Base-by-base conservation (phyloP, 2,797 vertebrate species). In the Anguilla anguilla region DNA sequence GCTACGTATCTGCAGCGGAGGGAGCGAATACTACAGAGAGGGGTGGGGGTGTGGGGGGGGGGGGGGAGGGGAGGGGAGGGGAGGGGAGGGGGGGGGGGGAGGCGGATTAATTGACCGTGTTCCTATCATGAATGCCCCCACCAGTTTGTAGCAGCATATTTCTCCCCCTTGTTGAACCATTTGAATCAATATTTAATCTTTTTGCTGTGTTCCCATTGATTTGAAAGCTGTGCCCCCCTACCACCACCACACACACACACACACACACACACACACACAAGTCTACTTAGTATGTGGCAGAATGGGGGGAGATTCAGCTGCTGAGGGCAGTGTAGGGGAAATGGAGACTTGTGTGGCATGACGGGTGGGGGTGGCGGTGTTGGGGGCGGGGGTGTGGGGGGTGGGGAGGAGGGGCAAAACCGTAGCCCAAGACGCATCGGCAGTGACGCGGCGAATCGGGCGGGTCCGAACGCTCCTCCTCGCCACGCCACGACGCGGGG, bases 151-250 rank as follows among this genome's bases (percentile, higher is more conserved):
- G 77, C 77, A 51, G n/a, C 35, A 49, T 51, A 81, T 77, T 17
- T 39, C 11, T 22, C 25, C 74, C 11, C 31, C 39, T 35, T 49
- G 39, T 85, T 49, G 35, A 22, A 0, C 61, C 61, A 69, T 69
- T 85, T 86, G n/a, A 86, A 86, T 86, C 64, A 31, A 86, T 86
- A 86, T 86, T 86, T 86, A 86, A 86, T 72, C 85, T 86, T 86
- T 86, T 49, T 35, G 85, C n/a, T 25, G 28, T 7, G 55, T 85
- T 59, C 46, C 46, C 64, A 49, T 86, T 86, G 61, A 86, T 64
- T 64, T 85, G 55, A 19, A 46, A 85, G n/a, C 22, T 28, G 0
- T 46, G 11, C 28, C n/a, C 10, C 5, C 9, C 72, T 6, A 2
- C 72, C 72, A 13, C 19, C 15, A 19, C 43, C 81, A 6, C 6